Base-by-base conservation (phyloP, 1,140 invertebrate species). In the Portunus trituberculatus region DNA sequence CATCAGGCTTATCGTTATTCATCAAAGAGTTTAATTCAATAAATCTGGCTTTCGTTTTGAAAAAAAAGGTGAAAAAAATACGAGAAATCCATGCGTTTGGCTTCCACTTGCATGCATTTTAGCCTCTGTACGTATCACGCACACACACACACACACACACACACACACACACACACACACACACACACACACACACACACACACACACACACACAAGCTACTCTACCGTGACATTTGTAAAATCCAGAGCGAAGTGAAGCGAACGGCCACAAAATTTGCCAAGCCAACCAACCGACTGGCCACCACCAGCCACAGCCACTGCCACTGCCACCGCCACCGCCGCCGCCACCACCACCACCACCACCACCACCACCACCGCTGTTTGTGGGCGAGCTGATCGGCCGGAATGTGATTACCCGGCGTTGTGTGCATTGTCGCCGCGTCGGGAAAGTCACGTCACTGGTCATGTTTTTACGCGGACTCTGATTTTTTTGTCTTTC, bases 151-250 rank as follows among this genome's bases (percentile, higher is more conserved):
- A 82, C 39, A 84, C n/a, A 84, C 39, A 93, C 14, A 93, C 39
- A 82, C n/a, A 93, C 29, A 28, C n/a, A 88, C 46, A 84, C 46
- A 88, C 46, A 84, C 46, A 59, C 52, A 59, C 52, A 59, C 52
- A 59, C 52, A 59, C 89, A 83, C 76, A 91, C 39, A 91, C 88
- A 91, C 76, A 86, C n/a, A 91, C 29, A 94, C n/a, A 91, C 45
- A 91, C 29, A 91, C 76, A 91, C 46, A 94, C 59, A 94, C 32
- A 94, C 10, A 94, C 32, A 94, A 87, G 12, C 84, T 87, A 46
- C 84, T 87, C 39, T 87, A 87, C 12, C 39, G 39, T 46, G 39
- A 39, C 84, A 46, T 87, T 46, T 39, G 84, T 87, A 20, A 87
- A 87, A 87, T 39, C 84, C 84, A 46, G 7, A 87, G 84, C 31